Evolutionary conservation across 2,113 vertebrate genomes (phyloP).

Genomic region (Petromus typicus): DNA sequence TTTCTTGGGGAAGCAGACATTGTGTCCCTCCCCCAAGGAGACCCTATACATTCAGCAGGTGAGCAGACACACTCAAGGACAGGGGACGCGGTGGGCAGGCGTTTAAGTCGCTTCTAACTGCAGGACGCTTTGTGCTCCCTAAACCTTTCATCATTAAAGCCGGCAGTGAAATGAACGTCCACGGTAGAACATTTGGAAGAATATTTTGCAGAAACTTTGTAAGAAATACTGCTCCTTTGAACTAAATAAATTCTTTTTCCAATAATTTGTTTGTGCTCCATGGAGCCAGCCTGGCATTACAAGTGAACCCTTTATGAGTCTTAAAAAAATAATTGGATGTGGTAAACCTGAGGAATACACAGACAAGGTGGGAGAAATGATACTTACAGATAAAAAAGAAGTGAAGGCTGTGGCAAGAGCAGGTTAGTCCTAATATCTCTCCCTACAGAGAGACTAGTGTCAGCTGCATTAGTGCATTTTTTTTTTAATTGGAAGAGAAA

Average conservation of each 20-base stretch:
- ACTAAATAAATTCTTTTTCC: conserved; percentile 23
- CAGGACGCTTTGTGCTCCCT: conserved; percentile 40
- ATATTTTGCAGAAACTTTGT: conserved; percentile 52
- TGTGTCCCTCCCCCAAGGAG: conserved; percentile 60
- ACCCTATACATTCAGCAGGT: conserved; percentile 66
- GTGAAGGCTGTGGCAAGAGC: not conserved
- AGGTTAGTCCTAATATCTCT: not conserved
- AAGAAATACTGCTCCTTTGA: conserved; percentile 50
- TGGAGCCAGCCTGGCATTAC: not conserved
- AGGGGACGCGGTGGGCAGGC: not conserved
- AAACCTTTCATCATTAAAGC: conserved; percentile 69
- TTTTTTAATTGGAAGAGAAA: not conserved
- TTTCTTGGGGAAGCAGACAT: conserved; percentile 59
- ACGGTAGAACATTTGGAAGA: conserved; percentile 56
- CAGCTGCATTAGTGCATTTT: not conserved
- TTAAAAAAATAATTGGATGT: conserved; percentile 49
- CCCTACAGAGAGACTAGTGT: not conserved
- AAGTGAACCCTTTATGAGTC: conserved; percentile 10
- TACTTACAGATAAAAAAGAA: not conserved
- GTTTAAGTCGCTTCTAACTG: conserved; percentile 62
- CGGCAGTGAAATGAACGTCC: conserved; percentile 46
- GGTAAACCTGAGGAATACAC: not conserved
- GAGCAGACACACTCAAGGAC: conserved; percentile 50
- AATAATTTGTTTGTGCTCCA: conserved; percentile 34
- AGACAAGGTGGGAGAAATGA: not conserved